Evolutionary conservation across 1,140 invertebrate species (phyloP).

Genomic region (Paraescarpia echinospica): DNA sequence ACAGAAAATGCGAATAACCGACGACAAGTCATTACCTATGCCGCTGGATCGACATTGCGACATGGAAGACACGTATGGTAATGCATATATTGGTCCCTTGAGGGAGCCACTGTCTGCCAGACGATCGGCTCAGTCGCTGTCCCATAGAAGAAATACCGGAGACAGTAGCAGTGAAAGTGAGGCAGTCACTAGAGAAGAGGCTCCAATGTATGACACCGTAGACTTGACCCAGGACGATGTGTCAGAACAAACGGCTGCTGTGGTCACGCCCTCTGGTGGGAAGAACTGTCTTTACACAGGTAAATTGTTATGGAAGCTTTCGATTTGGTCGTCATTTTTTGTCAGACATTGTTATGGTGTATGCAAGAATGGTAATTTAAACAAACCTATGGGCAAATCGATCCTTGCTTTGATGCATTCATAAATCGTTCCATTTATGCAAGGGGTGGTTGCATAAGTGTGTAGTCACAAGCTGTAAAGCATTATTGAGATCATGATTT

Average conservation of each 20-base stretch:
- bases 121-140: not conserved
- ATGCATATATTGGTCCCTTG: not conserved
- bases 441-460: too few species aligned
- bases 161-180: not conserved
- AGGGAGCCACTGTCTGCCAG: not conserved
- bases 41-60: not conserved
- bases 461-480: too few species aligned
- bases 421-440: too few species aligned
- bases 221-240: not conserved
- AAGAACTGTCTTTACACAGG: not conserved
- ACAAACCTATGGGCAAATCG: not conserved
- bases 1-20: not conserved
- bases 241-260: not conserved
- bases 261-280: not conserved
- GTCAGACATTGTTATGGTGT: not conserved
- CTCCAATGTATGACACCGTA: not conserved
- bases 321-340: too few species aligned
- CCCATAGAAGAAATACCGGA: not conserved
- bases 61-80: not conserved
- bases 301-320: not conserved
- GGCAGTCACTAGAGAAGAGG: not conserved
- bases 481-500: too few species aligned
- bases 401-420: not conserved
- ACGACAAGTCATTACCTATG: not conserved
- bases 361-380: not conserved